Base-by-base conservation (phyloP, 2,797 vertebrate genomes). In the Phataginus tricuspis region DNA sequence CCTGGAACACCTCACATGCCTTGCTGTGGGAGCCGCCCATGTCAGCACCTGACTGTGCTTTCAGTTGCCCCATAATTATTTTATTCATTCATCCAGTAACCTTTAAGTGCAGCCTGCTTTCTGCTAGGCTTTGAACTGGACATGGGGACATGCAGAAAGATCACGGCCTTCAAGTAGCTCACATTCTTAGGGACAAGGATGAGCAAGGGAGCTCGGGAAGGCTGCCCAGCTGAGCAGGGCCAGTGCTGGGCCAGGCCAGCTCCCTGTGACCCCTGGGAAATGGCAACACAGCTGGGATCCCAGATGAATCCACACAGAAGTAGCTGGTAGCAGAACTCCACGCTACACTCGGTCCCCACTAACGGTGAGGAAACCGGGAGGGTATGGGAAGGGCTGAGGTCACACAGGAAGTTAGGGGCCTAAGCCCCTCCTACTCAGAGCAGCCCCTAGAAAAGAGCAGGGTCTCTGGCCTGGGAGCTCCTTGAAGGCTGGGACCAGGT, bases 321-420 rank as follows among this genome's bases (percentile, higher is more conserved):
- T 71, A 86, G 55, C 39, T 6, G 1, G 0, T 31, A 4, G 39
- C 27, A 2, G 0, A 29, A 5, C 69, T 37, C 4, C 25, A 14
- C 8, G 12, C 21, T 0, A 0, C 0, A n/a, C 55, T n/a, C 49
- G 8, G 1, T 42, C 49, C 11, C 57, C 10, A 11, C 18, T 39
- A 19, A 55, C 15, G 5, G 34, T 23, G 55, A 31, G 57, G 49
- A 84, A 84, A 18, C 39, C 2, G 12, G 45, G 34, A 74, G 16
- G 14, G 5, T 7, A 53, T 0, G 7, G 19, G 13, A 42, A 14
- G 0, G 34, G 31, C 34, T 63, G 11, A 3, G 11, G 90, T 18
- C 55, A 91, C 4, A 0, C 3, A 10, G 18, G 29, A 68, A 31
- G 29, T 19, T 64, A 37, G 63, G 27, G 61, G 34, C 80, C 55